Evolutionary conservation across 2,113 vertebrate genomes (phyloP).

Genomic region (Ceratotherium simum): DNA sequence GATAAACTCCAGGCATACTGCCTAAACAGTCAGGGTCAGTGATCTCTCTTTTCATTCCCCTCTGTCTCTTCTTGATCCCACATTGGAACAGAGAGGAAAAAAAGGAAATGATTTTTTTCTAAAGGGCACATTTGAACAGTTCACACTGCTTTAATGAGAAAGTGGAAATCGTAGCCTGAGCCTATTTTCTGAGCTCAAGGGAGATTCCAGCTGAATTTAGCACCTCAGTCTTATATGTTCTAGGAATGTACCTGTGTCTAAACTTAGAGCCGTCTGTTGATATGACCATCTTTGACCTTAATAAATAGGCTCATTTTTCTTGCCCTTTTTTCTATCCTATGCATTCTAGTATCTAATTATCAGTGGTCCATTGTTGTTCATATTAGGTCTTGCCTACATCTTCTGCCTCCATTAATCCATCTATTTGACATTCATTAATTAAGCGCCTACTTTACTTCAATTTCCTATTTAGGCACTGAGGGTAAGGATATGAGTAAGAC

Average conservation of each 20-base stretch:
- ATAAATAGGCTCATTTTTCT: neutral
- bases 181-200: neutral
- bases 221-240: neutral
- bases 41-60: neutral
- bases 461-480: neutral
- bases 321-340: neutral
- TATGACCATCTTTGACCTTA: neutral
- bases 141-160: slow-evolving; percentile 6
- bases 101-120: neutral
- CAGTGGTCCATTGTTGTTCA: neutral
- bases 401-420: neutral
- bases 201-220: neutral
- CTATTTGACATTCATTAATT: neutral
- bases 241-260: neutral
- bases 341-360: slow-evolving; percentile 24
- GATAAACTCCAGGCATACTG: neutral
- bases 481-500: neutral
- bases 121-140: neutral
- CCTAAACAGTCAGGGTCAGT: neutral
- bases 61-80: neutral
- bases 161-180: neutral
- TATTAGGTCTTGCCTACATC: neutral
- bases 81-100: neutral
- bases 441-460: neutral
- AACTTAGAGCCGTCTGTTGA: neutral